Evolutionary conservation across 1,140 invertebrate genomes (phyloP), one percentile per base, ranked within the genome.

Genomic region (Scylla paramamosain): DNA sequence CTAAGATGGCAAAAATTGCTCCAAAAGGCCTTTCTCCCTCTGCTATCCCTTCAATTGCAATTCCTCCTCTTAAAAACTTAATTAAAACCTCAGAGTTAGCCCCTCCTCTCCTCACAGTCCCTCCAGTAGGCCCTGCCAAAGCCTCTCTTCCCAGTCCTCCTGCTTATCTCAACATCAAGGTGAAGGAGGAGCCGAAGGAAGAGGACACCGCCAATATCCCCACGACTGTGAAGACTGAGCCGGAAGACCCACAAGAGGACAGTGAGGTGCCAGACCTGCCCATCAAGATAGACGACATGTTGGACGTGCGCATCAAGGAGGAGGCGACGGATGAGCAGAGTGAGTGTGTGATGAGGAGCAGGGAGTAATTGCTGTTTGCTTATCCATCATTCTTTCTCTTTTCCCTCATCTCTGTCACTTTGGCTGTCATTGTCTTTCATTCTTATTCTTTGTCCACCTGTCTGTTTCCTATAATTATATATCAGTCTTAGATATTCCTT

Each of bases 301-400:
- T 93, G 46, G 92, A 93, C 31, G 28, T 93, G 7, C 28, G 46
- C 46, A 93, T 93, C 45, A 93, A 93, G 28, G 92, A 93, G 28
- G 92, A 93, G 83, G 46, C 84, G 8, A 59, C 29, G 84, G 92
- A 93, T 93, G 92, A 93, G 8, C 84, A 93, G 45, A 59, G 92
- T 93, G 87, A 88, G 86, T 88, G 31, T 88, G 31, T 88, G 1
- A 6, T 31, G 83, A 32, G 7, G 32, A n/a, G 25, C 7, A 0
- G n/a, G 83, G 45, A 20, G 86, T 16, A 28, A 77, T n/a, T 32
- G 28, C 2, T 59, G 52, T 59, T 59, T 59, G 52, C 16, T 14
- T 59, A 59, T 39, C 39, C 39, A 39, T 39, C 39, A 39, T 39
- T 39, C 6, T 6, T 39, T 39, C 39, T 39, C 6, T 39, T 39